Evolutionary conservation across 2,888 invertebrate species (phyloP), one percentile per base, ranked within the genome.

Genomic region (Epicampocera succincta): DNA sequence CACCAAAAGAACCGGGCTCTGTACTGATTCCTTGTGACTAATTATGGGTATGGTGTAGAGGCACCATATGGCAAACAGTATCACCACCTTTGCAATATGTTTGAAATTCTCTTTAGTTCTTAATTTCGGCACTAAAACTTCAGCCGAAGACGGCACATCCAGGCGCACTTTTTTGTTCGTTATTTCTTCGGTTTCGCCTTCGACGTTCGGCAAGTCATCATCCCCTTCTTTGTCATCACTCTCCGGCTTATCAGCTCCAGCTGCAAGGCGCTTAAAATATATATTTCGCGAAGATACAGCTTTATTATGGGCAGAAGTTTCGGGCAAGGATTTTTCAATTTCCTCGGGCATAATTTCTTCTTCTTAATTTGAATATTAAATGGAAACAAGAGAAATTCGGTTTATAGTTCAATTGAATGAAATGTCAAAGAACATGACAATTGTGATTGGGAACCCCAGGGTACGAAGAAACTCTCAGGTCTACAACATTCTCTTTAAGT

Each of bases 1-100:
- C 0, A 93, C 93, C 0, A 95, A 90, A 85, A 94, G 93, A 84
- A 93, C 93, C 44, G 91, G 91, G 4, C 92, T 87, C 15, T 92
- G 90, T n/a, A 93, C 91, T 85, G 92, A 93, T 84, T 94, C 95
- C 72, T 92, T 93, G 85, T 93, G 94, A 84, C 93, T 91, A 89
- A 95, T 93, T 84, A 95, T 92, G 3, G 93, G 92, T 0, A 92
- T 90, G 0, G 94, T 94, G 88, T 94, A 94, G 84, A 93, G 90
- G 0, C 93, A 83, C 95, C 95, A 95, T 61, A 93, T 92, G 0
- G 91, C 89, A 1, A 93, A 89, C 0, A 95, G 91, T 0, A 93
- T 76, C 0, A 90, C 87, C 85, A 94, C 92, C 84, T 87, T 89
- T 2, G 81, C 9, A 11, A 58, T 61, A 46, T 84, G 65, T 0